Percentiles rank a stretch among this genome's conserved stretches.
These are phyloP conservation scores for Carabus problematicus DNA, from an alignment of 2,888 invertebrate species.

Conservation along the genomic window DNA sequence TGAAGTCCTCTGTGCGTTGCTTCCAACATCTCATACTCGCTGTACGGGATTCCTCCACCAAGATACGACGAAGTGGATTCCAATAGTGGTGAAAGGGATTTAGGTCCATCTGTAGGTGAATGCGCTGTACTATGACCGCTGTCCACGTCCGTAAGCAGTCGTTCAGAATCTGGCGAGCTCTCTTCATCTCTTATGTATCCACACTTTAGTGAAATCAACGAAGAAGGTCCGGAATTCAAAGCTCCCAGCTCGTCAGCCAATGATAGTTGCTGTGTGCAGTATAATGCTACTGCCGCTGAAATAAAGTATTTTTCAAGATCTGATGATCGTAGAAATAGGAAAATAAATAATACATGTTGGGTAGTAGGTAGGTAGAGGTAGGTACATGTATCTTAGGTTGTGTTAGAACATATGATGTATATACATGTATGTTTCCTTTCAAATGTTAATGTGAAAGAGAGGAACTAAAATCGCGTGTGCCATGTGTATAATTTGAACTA, in stretches of 20 bases:
- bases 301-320: constrained; percentile 43
- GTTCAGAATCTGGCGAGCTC: constrained; percentile 86
- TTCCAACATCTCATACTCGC: constrained; percentile 70
- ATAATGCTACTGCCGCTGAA: constrained; percentile 69
- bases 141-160: constrained; percentile 80
- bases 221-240: constrained; percentile 48
- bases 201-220: constrained; percentile 75
- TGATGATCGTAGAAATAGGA: no score
- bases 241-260: constrained; percentile 73
- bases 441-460: no score
- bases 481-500: no score
- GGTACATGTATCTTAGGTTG: no score
- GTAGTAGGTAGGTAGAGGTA: no score
- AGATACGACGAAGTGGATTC: constrained; percentile 67
- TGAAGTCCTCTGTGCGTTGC: constrained; percentile 95
- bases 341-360: no score
- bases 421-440: no score
- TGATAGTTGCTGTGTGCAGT: constrained; percentile 67
- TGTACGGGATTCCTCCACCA: constrained; percentile 79
- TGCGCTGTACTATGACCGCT: constrained; percentile 93
- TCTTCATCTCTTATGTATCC: constrained; percentile 80
- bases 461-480: no score
- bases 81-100: constrained; percentile 77
- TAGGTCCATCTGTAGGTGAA: constrained; percentile 85
- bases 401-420: no score